These are phyloP conservation scores for Magallana ariakensis DNA, from an alignment of 1,140 invertebrate species.

Conservation along the genomic window DNA sequence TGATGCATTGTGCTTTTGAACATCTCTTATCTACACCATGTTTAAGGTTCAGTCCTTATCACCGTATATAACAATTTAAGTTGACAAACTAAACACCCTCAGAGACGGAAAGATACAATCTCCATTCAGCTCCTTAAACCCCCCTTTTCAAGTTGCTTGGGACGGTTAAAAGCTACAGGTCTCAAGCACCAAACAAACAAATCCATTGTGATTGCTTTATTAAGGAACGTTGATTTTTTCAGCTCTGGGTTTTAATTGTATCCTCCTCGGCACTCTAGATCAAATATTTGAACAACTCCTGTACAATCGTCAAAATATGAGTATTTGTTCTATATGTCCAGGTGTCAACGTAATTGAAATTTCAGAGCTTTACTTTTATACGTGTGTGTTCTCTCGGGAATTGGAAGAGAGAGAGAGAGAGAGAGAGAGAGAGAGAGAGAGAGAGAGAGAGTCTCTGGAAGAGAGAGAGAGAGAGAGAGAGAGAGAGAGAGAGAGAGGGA, in stretches of 20 bases:
- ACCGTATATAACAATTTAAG: slow-evolving; percentile 34
- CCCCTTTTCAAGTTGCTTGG: slow-evolving; percentile 35
- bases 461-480: background rate
- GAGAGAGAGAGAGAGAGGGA: background rate
- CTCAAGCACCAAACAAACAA: slow-evolving; percentile 38
- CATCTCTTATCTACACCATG: slow-evolving; percentile 27
- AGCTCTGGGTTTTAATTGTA: slow-evolving; percentile 19
- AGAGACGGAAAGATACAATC: slow-evolving; percentile 23
- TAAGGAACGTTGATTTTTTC: slow-evolving; percentile 31
- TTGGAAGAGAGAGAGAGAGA: no score
- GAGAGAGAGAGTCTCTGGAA: background rate
- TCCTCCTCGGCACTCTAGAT: background rate
- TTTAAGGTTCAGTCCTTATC: slow-evolving; percentile 34
- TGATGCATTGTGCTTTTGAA: slow-evolving; percentile 27
- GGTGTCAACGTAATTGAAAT: slow-evolving; percentile 21
- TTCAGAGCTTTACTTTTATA: background rate
- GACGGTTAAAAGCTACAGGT: slow-evolving; percentile 37
- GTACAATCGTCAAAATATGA: background rate
- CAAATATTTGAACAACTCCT: slow-evolving; percentile 15
- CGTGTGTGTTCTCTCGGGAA: slow-evolving; percentile 1
- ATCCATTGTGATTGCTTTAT: slow-evolving; percentile 38
- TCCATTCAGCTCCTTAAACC: slow-evolving; percentile 20
- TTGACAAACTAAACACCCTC: slow-evolving; percentile 35
- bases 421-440: background rate
- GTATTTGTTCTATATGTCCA: slow-evolving; percentile 16